Evolutionary conservation across 2,113 vertebrate species (phyloP).

Genomic region (Pongo pygmaeus): DNA sequence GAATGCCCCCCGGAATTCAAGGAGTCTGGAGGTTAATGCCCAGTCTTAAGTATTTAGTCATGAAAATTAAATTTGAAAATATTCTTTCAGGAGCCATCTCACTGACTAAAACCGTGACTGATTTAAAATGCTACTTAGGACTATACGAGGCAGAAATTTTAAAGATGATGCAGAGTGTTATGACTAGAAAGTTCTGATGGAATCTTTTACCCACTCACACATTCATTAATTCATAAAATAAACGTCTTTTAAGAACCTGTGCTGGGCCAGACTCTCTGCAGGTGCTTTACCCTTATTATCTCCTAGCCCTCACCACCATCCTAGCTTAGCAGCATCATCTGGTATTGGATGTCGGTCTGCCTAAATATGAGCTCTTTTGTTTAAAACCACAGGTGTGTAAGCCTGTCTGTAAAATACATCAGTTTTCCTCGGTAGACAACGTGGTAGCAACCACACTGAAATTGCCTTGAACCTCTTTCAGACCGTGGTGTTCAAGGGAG

Average conservation of each 20-base stretch:
- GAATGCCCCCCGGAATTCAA: not conserved
- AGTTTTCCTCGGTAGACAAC: not conserved
- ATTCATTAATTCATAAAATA: not conserved
- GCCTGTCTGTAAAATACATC: not conserved
- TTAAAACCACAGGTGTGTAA: not conserved
- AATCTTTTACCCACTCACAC: not conserved
- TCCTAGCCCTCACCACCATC: not conserved
- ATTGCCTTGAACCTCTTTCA: not conserved
- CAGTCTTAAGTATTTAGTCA: conserved; percentile 46
- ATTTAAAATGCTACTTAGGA: not conserved
- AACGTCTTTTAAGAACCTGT: not conserved
- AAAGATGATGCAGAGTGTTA: not conserved
- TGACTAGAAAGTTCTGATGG: not conserved
- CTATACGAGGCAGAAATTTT: not conserved
- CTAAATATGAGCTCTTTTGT: not conserved
- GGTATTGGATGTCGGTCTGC: not conserved
- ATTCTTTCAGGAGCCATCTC: conserved; percentile 19
- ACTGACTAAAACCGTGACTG: not conserved
- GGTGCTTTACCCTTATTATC: not conserved
- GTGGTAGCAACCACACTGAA: not conserved
- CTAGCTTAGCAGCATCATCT: not conserved
- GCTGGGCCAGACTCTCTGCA: not conserved
- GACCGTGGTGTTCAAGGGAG: not conserved
- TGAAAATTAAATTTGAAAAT: conserved; percentile 50
- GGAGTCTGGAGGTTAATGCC: conserved; percentile 11